phyloP scores from a whole-genome alignment of 2,797 vertebrate genomes.

The Microhierax caerulescens region DNA sequence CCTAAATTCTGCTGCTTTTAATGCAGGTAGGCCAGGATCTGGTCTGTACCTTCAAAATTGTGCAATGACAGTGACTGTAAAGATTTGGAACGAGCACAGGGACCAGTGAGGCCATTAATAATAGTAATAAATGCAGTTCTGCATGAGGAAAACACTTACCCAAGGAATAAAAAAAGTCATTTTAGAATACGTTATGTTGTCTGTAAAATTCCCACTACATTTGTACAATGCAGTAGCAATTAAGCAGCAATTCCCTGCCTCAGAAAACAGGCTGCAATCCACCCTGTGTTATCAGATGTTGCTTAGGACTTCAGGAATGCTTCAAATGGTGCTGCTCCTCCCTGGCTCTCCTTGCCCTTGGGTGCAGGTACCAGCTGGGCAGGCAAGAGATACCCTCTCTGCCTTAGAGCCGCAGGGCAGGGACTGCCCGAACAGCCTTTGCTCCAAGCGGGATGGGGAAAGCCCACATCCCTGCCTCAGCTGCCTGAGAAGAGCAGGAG shows the following conservation, averaged over 20 bases:
- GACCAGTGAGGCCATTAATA: background rate
- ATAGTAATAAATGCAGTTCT: background rate
- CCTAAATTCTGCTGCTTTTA: background rate
- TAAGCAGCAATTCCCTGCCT: background rate
- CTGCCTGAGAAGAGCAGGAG: background rate
- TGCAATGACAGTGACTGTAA: background rate
- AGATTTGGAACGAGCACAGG: background rate
- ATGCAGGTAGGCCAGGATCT: background rate
- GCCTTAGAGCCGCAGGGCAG: background rate
- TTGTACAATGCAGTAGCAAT: background rate
- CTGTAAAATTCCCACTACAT: conserved; percentile 2
- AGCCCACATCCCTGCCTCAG: accelerated
- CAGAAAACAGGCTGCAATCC: background rate
- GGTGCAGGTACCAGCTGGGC: background rate
- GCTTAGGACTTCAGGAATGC: background rate
- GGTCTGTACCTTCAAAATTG: background rate
- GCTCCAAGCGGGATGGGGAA: background rate
- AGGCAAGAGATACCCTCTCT: accelerated
- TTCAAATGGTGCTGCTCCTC: background rate
- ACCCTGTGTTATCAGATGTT: background rate
- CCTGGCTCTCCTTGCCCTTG: background rate
- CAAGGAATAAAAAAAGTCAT: background rate
- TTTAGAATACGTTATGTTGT: background rate
- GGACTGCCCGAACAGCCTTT: background rate
- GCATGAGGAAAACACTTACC: background rate